Base-by-base conservation (phyloP, 2,113 vertebrate genomes). In the Thinocorus orbignyianus region DNA sequence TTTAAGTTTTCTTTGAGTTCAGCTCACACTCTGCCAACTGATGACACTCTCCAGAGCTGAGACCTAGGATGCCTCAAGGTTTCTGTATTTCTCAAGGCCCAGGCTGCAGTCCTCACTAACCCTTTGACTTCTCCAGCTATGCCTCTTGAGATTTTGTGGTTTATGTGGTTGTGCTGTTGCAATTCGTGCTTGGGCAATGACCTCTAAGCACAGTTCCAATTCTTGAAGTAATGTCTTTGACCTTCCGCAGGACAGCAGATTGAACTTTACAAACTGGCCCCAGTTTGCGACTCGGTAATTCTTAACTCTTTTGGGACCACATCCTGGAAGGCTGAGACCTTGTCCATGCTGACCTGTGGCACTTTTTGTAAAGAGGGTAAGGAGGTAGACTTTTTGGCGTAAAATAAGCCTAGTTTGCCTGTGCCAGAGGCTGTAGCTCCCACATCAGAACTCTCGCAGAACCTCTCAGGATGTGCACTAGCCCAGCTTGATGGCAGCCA, bases 81-180 rank as follows among this genome's bases (percentile, higher is more conserved):
- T 93, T 88, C 64, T 69, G 19, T 37, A 3, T 86, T 93, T 93
- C 89, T 72, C 81, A 76, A 76, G 54, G 41, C 46, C 49, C n/a
- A 18, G 46, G 39, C 65, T 91, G 52, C 77, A 86, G 6, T 35
- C 22, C 51, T 84, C 2, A 1, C 79, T 64, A 17, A 58, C 37
- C 19, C 76, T 93, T 54, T 73, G 86, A 70, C 94, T 79, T 72
- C 74, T 49, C 61, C 52, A 76, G 35, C 58, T 85, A 7, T 1
- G 1, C 66, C 79, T 86, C 76, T 70, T 48, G 93, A 89, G 91
- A 64, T 60, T 80, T 77, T 94, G 93, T 85, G 94, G 89, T 91
- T 95, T 92, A 3, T 93, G 89, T 72, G 95, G 83, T 91, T 60
- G 33, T 71, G 55, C 70, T 94, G 81, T 92, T 93, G 86, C 89